Percentiles rank a stretch among this genome's conserved stretches.
Evolutionary conservation across 2,113 vertebrate species (phyloP).

Genomic region (Ochotona curzoniae): DNA sequence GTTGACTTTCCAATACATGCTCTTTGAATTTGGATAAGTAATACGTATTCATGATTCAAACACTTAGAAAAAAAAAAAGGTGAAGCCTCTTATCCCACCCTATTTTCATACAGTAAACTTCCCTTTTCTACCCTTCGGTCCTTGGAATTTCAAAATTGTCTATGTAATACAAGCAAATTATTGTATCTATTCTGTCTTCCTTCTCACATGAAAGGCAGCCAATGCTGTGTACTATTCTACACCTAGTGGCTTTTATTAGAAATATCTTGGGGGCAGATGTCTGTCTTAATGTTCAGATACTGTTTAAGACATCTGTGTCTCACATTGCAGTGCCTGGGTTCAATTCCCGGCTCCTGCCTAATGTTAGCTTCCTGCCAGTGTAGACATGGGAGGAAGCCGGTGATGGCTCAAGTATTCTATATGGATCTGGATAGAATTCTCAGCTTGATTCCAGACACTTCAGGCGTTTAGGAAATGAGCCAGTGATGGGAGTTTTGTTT

Average conservation of each 20-base stretch:
- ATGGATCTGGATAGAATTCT: too few relatives aligned
- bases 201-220: neutral
- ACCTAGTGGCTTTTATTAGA: neutral
- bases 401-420: too few relatives aligned
- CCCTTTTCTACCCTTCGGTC: neutral
- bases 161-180: neutral
- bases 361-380: too few relatives aligned
- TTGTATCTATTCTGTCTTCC: neutral
- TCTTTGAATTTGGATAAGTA: constrained; percentile 33
- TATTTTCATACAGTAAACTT: neutral
- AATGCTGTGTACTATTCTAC: neutral
- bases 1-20: neutral
- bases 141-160: neutral
- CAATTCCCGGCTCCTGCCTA: too few relatives aligned
- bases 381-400: too few relatives aligned
- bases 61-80: neutral
- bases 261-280: neutral
- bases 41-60: neutral
- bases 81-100: neutral
- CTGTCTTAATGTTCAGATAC: too few relatives aligned
- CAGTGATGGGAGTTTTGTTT: too few relatives aligned
- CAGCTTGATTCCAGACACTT: too few relatives aligned
- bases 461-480: too few relatives aligned
- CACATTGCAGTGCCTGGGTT: too few relatives aligned
- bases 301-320: too few relatives aligned